Percentiles rank a stretch among this genome's conserved stretches.
Evolutionary conservation across 2,113 vertebrate genomes (phyloP).

Genomic region (Puntigrus tetrazona): DNA sequence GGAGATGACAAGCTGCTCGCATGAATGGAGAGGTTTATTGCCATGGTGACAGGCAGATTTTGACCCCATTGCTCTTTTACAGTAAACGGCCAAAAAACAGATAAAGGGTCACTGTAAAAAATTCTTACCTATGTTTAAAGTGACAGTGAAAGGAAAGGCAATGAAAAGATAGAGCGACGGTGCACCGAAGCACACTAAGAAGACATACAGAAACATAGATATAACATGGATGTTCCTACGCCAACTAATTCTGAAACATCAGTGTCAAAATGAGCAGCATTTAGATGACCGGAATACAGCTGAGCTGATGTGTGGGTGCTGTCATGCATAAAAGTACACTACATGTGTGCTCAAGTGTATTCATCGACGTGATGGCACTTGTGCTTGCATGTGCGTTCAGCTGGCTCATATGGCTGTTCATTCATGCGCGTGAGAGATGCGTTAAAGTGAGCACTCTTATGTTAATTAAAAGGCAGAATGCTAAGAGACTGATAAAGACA

Average conservation of each 20-base stretch:
- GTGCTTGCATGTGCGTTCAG: conserved; percentile 18
- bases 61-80: conserved; percentile 40
- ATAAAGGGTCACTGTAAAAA: conserved; percentile 40
- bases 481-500: background rate
- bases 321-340: conserved; percentile 33
- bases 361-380: background rate
- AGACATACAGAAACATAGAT: background rate
- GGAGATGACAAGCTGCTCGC: conserved; percentile 37
- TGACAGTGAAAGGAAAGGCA: background rate
- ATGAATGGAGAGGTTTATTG: conserved; percentile 17
- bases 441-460: conserved; percentile 49
- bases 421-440: conserved; percentile 20
- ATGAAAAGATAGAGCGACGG: background rate
- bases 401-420: conserved; percentile 21
- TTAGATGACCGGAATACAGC: conserved; percentile 17
- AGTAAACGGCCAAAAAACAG: conserved; percentile 23
- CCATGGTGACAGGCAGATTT: conserved; percentile 39
- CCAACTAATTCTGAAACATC: background rate
- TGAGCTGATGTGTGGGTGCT: conserved; percentile 34
- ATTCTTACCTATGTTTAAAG: background rate
- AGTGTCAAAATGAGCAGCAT: background rate
- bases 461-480: conserved; percentile 29
- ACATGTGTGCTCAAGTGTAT: conserved; percentile 27
- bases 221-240: background rate
- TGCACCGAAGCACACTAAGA: background rate